Evolutionary conservation across 2,797 vertebrate genomes (phyloP).

Genomic region (Helarctos malayanus): DNA sequence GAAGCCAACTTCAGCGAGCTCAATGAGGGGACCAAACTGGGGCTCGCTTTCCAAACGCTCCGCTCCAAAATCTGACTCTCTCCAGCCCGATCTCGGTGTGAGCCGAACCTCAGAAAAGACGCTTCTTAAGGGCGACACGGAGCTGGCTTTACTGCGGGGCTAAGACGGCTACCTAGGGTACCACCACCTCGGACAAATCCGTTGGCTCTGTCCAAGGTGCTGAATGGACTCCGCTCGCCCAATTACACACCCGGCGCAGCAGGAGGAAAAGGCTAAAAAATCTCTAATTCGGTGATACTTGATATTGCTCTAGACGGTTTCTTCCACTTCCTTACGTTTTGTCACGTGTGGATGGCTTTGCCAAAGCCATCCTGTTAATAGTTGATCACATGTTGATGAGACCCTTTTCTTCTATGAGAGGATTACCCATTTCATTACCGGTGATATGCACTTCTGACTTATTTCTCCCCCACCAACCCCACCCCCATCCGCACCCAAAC

Average conservation of each 20-base stretch:
- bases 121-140: conserved; percentile 85
- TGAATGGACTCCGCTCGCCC: conserved; percentile 87
- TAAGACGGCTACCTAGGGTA: conserved; percentile 87
- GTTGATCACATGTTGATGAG: conserved; percentile 95
- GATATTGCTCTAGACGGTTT: conserved; percentile 91
- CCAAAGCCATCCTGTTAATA: conserved; percentile 95
- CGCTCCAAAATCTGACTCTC: conserved; percentile 84
- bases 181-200: conserved; percentile 91
- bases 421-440: conserved; percentile 79
- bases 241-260: conserved; percentile 73
- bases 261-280: conserved; percentile 89
- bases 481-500: conserved; percentile 61
- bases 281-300: conserved; percentile 94
- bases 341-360: conserved; percentile 95
- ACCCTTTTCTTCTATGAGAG: conserved; percentile 89
- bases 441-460: conserved; percentile 76
- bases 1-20: conserved; percentile 94
- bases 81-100: conserved; percentile 80
- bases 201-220: conserved; percentile 97
- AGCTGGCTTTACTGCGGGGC: conserved; percentile 73
- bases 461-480: conserved; percentile 55
- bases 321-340: conserved; percentile 91
- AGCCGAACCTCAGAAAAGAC: conserved; percentile 80
- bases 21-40: conserved; percentile 91
- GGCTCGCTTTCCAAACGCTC: conserved; percentile 87